These are phyloP conservation scores for Xyrauchen texanus DNA, from an alignment of 2,113 vertebrate genomes.

Conservation along the genomic window DNA sequence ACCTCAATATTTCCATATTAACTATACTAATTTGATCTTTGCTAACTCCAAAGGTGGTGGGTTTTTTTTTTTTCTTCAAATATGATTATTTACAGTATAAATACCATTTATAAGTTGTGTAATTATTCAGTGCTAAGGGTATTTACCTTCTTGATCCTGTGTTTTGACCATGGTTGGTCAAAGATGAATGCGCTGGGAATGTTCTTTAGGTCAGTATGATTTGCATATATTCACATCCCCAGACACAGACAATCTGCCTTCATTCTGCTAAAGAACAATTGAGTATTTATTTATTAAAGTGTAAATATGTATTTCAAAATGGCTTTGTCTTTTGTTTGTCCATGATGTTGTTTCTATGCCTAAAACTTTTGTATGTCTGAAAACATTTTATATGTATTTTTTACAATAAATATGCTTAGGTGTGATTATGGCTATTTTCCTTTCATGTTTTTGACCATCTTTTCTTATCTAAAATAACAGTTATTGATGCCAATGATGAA, in stretches of 20 bases:
- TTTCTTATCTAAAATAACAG: too few relatives aligned
- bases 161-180: constrained; percentile 39
- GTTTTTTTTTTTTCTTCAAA: constrained; percentile 55
- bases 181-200: constrained; percentile 46
- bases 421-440: constrained; percentile 60
- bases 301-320: constrained; percentile 78
- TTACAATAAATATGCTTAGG: constrained; percentile 80
- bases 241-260: constrained; percentile 72
- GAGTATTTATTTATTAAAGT: constrained; percentile 81
- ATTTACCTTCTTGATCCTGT: constrained; percentile 10
- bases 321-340: constrained; percentile 73
- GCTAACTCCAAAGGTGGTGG: constrained; percentile 52
- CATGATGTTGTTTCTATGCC: constrained; percentile 78
- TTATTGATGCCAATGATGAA: too few relatives aligned
- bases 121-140: background rate
- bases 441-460: background rate
- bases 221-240: constrained; percentile 41
- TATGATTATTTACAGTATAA: background rate
- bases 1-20: constrained; percentile 68
- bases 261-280: constrained; percentile 71
- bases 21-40: constrained; percentile 59
- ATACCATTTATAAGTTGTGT: constrained; percentile 35
- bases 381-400: constrained; percentile 83
- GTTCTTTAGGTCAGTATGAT: constrained; percentile 52
- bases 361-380: constrained; percentile 80